phyloP scores from a whole-genome alignment of 2,888 invertebrate genomes.

The Lithophane semibrunnea region DNA sequence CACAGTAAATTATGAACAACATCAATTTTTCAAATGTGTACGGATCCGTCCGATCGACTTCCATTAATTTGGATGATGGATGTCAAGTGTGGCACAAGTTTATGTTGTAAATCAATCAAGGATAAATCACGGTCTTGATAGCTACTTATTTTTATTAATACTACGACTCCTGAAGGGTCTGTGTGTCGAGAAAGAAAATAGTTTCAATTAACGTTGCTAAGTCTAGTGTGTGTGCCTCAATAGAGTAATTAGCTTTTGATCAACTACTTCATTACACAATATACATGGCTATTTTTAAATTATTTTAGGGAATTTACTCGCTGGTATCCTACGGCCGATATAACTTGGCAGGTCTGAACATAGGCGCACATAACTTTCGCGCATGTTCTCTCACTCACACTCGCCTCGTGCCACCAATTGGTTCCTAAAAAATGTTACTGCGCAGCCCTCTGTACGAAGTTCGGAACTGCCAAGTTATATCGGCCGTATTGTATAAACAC shows the following conservation, averaged over 20 bases:
- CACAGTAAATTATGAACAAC: slow-evolving; percentile 72
- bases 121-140: slow-evolving; percentile 62
- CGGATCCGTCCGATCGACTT: slow-evolving; percentile 69
- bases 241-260: slow-evolving; percentile 40
- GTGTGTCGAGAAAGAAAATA: slow-evolving; percentile 26
- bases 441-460: too few species aligned
- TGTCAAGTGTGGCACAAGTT: slow-evolving; percentile 76
- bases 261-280: background rate
- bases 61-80: slow-evolving; percentile 79
- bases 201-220: slow-evolving; percentile 30
- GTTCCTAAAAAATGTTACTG: too few species aligned
- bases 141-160: slow-evolving; percentile 64
- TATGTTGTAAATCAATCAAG: slow-evolving; percentile 78
- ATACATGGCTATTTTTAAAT: background rate
- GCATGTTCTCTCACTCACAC: too few species aligned
- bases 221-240: slow-evolving; percentile 17
- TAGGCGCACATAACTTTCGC: too few species aligned
- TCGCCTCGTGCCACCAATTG: too few species aligned
- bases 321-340: too few species aligned
- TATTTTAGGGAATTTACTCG: slow-evolving; percentile 1
- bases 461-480: too few species aligned
- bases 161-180: slow-evolving; percentile 25
- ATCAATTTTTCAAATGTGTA: slow-evolving; percentile 74
- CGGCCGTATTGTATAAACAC: background rate
- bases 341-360: too few species aligned